phyloP scores from a whole-genome alignment of 2,113 vertebrate species.

The Megaptera novaeangliae region DNA sequence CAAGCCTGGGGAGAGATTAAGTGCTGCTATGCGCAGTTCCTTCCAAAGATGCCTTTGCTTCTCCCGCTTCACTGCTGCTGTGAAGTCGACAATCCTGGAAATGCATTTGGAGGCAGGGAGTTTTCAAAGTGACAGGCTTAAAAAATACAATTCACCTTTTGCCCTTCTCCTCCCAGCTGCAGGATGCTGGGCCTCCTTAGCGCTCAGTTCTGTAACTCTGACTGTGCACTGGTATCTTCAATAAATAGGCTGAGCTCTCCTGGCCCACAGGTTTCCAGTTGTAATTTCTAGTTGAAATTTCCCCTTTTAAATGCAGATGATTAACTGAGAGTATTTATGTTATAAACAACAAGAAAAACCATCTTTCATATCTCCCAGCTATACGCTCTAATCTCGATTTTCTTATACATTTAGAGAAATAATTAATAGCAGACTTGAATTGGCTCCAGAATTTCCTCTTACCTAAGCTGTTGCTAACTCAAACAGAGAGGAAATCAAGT shows the following conservation, averaged over 20 bases:
- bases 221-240: neutral
- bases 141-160: slow-evolving; percentile 74
- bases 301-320: neutral
- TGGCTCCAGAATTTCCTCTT: neutral
- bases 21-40: neutral
- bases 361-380: neutral
- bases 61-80: slow-evolving; percentile 33
- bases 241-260: slow-evolving; percentile 28
- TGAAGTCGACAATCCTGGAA: slow-evolving; percentile 49
- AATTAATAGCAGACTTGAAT: slow-evolving; percentile 28
- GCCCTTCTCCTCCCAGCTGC: slow-evolving; percentile 58
- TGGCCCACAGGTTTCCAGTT: neutral
- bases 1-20: slow-evolving; percentile 70
- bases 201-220: neutral
- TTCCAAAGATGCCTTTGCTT: slow-evolving; percentile 58
- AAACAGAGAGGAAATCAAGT: slow-evolving; percentile 14
- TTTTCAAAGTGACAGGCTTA: slow-evolving; percentile 74
- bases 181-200: slow-evolving; percentile 39
- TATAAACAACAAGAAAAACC: neutral
- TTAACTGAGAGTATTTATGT: neutral
- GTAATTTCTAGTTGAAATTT: neutral
- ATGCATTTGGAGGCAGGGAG: slow-evolving; percentile 47
- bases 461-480: neutral
- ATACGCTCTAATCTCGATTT: neutral
- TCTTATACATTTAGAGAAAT: slow-evolving; percentile 10